phyloP scores from a whole-genome alignment of 1,140 invertebrate species.

The Phocides pigmalion region DNA sequence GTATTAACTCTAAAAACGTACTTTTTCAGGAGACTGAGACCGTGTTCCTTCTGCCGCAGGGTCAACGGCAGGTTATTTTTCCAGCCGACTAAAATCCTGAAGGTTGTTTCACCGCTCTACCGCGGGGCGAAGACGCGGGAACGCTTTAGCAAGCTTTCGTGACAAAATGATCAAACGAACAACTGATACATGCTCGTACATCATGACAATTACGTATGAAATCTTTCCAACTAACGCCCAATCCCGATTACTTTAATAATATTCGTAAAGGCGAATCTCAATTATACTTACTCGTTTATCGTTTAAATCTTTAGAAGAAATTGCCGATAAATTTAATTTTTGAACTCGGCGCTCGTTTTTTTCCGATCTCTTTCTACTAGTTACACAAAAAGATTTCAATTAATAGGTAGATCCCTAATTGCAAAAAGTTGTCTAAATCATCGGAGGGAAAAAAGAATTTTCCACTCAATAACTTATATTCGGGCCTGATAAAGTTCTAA shows the following conservation, averaged over 20 bases:
- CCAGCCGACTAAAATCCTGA: no score
- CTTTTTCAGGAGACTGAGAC: no score
- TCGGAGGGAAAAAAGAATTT: slow-evolving; percentile 26
- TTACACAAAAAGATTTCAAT: slow-evolving; percentile 29
- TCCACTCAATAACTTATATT: slow-evolving; percentile 34
- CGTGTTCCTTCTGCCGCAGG: no score
- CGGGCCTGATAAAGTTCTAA: slow-evolving; percentile 23
- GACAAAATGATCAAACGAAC: no score
- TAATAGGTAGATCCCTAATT: slow-evolving; percentile 17
- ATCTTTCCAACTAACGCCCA: not conserved
- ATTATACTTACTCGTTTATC: not conserved
- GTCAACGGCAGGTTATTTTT: no score
- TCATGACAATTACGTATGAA: not conserved
- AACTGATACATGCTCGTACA: no score
- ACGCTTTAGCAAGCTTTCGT: no score
- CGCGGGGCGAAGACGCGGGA: no score
- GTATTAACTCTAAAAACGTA: no score
- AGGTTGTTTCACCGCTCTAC: no score
- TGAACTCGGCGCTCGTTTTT: not conserved
- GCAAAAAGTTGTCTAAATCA: slow-evolving; percentile 27
- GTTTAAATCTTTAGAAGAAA: not conserved
- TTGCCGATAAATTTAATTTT: slow-evolving; percentile 6
- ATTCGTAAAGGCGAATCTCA: not conserved
- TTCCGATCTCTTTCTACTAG: slow-evolving; percentile 13
- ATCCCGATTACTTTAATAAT: not conserved